phyloP scores from a whole-genome alignment of 2,797 vertebrate genomes.

The Myotis daubentonii region DNA sequence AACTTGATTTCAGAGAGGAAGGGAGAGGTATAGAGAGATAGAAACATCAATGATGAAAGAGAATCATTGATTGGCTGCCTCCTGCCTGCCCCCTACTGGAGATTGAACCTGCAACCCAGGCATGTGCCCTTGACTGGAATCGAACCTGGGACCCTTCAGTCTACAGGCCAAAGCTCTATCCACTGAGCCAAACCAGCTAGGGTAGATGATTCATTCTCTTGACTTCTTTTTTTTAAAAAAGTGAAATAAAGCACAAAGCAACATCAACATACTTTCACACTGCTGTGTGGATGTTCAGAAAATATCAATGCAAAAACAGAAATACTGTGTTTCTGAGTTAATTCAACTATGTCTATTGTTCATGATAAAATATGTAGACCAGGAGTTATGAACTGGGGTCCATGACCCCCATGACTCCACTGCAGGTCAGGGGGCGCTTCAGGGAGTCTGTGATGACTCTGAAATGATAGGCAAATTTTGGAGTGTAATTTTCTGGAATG shows the following conservation, averaged over 20 bases:
- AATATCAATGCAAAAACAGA: neutral
- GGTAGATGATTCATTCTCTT: neutral
- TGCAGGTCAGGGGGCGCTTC: neutral
- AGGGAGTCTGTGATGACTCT: neutral
- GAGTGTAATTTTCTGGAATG: neutral
- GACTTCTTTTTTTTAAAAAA: neutral
- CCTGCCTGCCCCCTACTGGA: no score
- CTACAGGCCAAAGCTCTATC: no score
- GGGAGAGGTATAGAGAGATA: no score
- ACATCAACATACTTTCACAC: neutral
- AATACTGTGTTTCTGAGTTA: neutral
- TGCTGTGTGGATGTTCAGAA: neutral
- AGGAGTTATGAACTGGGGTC: neutral
- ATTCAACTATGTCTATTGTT: neutral
- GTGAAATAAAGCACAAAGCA: conserved; percentile 5
- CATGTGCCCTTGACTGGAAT: no score
- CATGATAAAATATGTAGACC: neutral
- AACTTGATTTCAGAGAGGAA: no score
- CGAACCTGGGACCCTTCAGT: no score
- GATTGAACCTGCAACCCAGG: no score
- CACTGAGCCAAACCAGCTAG: no score
- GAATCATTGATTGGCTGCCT: no score
- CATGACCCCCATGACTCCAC: neutral
- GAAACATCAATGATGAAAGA: no score
- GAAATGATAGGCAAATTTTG: neutral